phyloP scores from a whole-genome alignment of 2,888 invertebrate species.

The Brenthis ino region DNA sequence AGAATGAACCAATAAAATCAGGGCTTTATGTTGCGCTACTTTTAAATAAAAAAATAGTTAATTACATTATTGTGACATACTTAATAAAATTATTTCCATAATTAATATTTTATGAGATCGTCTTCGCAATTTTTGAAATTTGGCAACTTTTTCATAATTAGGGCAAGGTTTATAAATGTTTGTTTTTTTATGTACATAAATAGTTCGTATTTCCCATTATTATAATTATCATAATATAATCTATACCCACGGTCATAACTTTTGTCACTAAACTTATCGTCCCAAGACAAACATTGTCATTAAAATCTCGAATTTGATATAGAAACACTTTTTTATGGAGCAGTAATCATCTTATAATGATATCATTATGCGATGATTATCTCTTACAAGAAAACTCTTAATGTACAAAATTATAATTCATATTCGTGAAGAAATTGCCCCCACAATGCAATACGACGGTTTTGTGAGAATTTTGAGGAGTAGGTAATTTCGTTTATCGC shows the following conservation, averaged over 20 bases:
- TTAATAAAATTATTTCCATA: conserved; percentile 1
- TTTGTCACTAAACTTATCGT: conserved; percentile 19
- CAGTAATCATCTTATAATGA: conserved; percentile 23
- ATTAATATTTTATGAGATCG: conserved; percentile 18
- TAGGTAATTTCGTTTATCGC: conserved; percentile 29
- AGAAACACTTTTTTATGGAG: conserved; percentile 18
- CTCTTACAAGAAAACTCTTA: conserved; percentile 29
- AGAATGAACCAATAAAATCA: too few species aligned
- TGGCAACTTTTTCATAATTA: conserved; percentile 20
- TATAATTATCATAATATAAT: conserved; percentile 13
- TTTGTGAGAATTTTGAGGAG: conserved; percentile 36
- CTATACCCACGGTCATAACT: conserved; percentile 21
- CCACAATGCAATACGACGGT: conserved; percentile 35
- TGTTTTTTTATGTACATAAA: conserved; percentile 2
- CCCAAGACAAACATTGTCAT: conserved; percentile 29
- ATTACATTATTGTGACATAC: too few species aligned
- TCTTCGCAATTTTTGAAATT: conserved; percentile 14
- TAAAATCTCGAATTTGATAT: conserved; percentile 26
- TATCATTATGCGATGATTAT: conserved; percentile 31
- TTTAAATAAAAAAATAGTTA: too few species aligned
- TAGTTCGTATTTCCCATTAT: conserved; percentile 14
- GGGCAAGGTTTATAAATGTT: conserved; percentile 15
- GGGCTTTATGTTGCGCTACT: too few species aligned
- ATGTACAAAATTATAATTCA: conserved; percentile 33
- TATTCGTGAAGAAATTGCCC: conserved; percentile 33